phyloP scores from a whole-genome alignment of 2,888 invertebrate species.

The Microctonus hyperodae region DNA sequence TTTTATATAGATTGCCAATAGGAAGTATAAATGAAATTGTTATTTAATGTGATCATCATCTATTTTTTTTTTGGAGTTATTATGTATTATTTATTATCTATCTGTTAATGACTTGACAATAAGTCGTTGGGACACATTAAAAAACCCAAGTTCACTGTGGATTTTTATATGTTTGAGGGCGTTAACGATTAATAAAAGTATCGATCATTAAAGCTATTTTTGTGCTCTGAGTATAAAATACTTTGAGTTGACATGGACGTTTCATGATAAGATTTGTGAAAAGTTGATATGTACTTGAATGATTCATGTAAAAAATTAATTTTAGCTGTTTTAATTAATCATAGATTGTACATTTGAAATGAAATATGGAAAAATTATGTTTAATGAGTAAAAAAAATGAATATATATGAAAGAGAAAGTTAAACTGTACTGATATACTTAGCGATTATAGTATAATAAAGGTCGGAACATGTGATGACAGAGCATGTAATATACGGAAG shows the following conservation, averaged over 20 bases:
- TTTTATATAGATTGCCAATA: too few species aligned
- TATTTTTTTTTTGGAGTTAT: neutral
- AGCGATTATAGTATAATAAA: too few species aligned
- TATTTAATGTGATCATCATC: neutral
- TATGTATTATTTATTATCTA: neutral
- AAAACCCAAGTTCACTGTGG: neutral
- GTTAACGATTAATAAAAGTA: neutral
- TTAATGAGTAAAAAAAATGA: neutral
- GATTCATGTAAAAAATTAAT: neutral
- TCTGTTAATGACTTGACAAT: neutral
- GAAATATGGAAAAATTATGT: too few species aligned
- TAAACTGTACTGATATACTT: neutral
- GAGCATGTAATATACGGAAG: neutral
- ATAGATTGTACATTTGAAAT: neutral
- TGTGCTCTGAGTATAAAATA: neutral
- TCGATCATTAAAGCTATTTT: too few species aligned
- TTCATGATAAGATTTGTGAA: neutral
- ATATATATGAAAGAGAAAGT: neutral
- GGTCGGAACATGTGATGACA: neutral
- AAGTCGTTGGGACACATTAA: neutral
- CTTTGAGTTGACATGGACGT: neutral
- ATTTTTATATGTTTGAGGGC: neutral
- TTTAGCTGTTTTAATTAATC: neutral
- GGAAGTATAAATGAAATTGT: too few species aligned
- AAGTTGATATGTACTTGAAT: neutral